These are phyloP conservation scores for Mionectes macconnelli DNA, from an alignment of 2,113 vertebrate species.

Conservation along the genomic window DNA sequence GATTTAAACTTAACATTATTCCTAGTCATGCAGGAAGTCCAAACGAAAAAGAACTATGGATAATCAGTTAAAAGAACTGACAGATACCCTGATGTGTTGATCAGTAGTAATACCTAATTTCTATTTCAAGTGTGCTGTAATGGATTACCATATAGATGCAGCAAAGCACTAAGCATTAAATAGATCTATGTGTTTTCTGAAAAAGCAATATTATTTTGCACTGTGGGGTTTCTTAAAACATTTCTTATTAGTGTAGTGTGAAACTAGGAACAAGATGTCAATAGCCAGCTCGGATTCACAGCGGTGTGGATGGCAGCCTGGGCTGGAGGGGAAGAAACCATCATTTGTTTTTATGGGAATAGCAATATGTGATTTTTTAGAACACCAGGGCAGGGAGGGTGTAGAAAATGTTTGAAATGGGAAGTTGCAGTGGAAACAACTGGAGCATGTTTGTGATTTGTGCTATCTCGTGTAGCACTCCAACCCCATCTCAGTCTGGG, in stretches of 20 bases:
- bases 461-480: fast-evolving
- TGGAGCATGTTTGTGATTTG: neutral
- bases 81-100: slow-evolving; percentile 73
- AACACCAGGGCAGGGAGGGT: neutral
- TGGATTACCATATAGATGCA: slow-evolving; percentile 87
- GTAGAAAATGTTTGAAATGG: neutral
- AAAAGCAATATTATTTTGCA: slow-evolving; percentile 72
- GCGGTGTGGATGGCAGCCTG: neutral
- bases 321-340: neutral
- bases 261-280: slow-evolving; percentile 66
- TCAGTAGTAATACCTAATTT: slow-evolving; percentile 89
- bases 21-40: slow-evolving; percentile 81
- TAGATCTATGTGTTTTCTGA: slow-evolving; percentile 68
- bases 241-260: slow-evolving; percentile 61
- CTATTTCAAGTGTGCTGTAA: slow-evolving; percentile 85
- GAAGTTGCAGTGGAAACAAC: neutral
- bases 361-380: neutral
- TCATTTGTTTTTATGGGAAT: neutral
- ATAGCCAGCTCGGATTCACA: slow-evolving; percentile 54
- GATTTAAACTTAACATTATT: slow-evolving; percentile 79
- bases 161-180: slow-evolving; percentile 76
- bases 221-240: slow-evolving; percentile 65
- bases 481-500: fast-evolving
- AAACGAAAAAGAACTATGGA: slow-evolving; percentile 82
- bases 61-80: slow-evolving; percentile 83